These are phyloP conservation scores for Drosophila albomicans DNA, from an alignment of 1,140 invertebrate genomes.

Conservation along the genomic window DNA sequence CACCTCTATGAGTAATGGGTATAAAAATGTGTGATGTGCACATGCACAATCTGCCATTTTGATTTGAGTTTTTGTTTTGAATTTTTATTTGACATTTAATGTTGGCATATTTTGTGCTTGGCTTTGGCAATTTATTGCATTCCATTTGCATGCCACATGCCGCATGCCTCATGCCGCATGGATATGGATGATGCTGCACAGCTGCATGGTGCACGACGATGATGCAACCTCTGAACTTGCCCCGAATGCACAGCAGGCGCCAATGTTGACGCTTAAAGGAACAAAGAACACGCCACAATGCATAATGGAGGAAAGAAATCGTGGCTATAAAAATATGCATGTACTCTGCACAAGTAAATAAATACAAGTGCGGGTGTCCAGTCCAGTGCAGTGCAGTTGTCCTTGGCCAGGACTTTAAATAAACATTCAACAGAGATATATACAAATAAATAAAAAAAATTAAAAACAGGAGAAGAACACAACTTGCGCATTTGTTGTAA, in stretches of 20 bases:
- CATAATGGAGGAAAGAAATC: not conserved
- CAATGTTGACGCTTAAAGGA: constrained; percentile 28
- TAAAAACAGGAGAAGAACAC: not conserved
- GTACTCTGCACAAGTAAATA: not conserved
- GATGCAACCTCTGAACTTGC: not conserved
- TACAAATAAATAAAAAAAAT: too few species aligned
- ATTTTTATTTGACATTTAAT: constrained; percentile 82
- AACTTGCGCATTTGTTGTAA: constrained; percentile 8
- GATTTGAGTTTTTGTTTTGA: constrained; percentile 68
- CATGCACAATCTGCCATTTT: constrained; percentile 40
- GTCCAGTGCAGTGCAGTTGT: not conserved
- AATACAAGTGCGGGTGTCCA: not conserved
- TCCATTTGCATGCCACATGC: constrained; percentile 28
- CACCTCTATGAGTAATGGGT: too few species aligned
- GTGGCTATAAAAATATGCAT: constrained; percentile 14
- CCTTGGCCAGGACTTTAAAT: constrained; percentile 19
- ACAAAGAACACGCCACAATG: constrained; percentile 6
- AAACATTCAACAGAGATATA: constrained; percentile 13
- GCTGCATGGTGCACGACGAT: not conserved
- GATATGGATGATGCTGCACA: not conserved
- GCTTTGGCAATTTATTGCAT: constrained; percentile 66
- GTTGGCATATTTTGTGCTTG: constrained; percentile 65
- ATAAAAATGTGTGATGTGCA: constrained; percentile 9
- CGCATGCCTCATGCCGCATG: not conserved
- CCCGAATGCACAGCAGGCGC: constrained; percentile 24